Percentiles rank a stretch among this genome's conserved stretches.
Evolutionary conservation across 2,888 invertebrate genomes (phyloP).

Genomic region (Pseudanteris insignis): DNA sequence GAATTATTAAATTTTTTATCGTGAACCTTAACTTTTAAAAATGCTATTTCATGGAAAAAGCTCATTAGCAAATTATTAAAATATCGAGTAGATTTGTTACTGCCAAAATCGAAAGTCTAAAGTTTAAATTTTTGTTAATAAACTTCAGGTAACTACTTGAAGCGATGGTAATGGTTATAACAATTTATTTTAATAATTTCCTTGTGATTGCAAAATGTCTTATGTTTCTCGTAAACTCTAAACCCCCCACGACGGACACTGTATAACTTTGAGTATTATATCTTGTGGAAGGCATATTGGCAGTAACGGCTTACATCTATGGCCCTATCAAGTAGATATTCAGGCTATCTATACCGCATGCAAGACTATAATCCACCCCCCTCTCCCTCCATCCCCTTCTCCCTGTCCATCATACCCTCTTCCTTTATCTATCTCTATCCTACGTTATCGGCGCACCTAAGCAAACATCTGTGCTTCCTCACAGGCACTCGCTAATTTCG

Average conservation of each 20-base stretch:
- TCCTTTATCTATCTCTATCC: slow-evolving; percentile 23
- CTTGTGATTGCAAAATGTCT: slow-evolving; percentile 33
- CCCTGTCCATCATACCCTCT: slow-evolving; percentile 13
- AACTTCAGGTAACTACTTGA: too few species aligned
- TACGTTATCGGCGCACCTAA: slow-evolving; percentile 22
- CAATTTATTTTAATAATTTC: slow-evolving; percentile 32
- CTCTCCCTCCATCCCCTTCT: slow-evolving; percentile 26
- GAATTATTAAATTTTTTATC: too few species aligned
- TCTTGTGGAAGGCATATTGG: slow-evolving; percentile 58
- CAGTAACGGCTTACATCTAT: slow-evolving; percentile 60
- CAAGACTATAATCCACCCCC: slow-evolving; percentile 46
- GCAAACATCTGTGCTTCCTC: slow-evolving; percentile 38
- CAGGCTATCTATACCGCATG: slow-evolving; percentile 42
- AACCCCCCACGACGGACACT: slow-evolving; percentile 25
- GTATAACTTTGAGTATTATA: slow-evolving; percentile 50
- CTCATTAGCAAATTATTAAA: too few species aligned
- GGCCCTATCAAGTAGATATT: slow-evolving; percentile 54
- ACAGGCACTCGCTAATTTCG: too few species aligned
- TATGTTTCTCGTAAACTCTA: slow-evolving; percentile 33
- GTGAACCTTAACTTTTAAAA: too few species aligned
- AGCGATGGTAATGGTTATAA: too few species aligned
- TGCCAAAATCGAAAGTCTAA: too few species aligned
- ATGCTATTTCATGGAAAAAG: too few species aligned
- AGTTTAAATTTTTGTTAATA: too few species aligned
- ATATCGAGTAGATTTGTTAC: too few species aligned